Percentiles rank a stretch among this genome's conserved stretches.
Conservation (phyloP, 1,140 invertebrate genomes). For the Drosophila lowei region DNA sequence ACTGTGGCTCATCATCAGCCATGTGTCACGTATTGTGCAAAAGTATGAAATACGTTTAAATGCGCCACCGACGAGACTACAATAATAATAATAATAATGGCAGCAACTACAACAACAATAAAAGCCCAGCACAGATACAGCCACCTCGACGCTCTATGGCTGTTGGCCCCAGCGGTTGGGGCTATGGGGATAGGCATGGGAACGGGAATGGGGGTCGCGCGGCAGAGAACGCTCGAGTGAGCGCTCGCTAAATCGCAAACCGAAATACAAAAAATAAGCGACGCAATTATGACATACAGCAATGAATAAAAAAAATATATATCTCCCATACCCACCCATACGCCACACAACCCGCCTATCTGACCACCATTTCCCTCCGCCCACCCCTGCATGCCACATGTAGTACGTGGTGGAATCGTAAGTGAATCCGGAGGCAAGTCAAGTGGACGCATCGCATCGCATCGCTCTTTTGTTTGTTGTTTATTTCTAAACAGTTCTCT, state of each 20-base stretch:
- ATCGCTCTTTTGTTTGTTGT: neutral
- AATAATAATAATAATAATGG: slow-evolving; percentile 51
- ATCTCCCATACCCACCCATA: slow-evolving; percentile 1
- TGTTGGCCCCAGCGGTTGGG: slow-evolving; percentile 17
- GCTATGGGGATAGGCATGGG: neutral
- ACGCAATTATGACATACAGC: slow-evolving; percentile 64
- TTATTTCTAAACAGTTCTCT: slow-evolving; percentile 56
- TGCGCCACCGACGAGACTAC: slow-evolving; percentile 34
- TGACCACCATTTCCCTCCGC: too few species aligned
- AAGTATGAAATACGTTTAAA: slow-evolving; percentile 44
- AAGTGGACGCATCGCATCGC: slow-evolving; percentile 31
- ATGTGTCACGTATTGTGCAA: slow-evolving; percentile 63
- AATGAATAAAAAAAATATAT: slow-evolving; percentile 21
- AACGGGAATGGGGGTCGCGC: neutral
- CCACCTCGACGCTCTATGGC: neutral
- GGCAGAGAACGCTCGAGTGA: slow-evolving; percentile 12
- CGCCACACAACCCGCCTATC: slow-evolving; percentile 1
- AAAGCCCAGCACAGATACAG: slow-evolving; percentile 51
- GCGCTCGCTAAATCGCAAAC: slow-evolving; percentile 44
- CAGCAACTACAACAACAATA: slow-evolving; percentile 30
- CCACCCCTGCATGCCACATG: neutral
- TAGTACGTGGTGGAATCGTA: slow-evolving; percentile 22
- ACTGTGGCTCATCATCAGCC: slow-evolving; percentile 36
- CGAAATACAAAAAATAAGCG: slow-evolving; percentile 49
- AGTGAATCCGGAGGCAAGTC: slow-evolving; percentile 31